phyloP scores from a whole-genome alignment of 2,797 vertebrate genomes.

The Eidolon dupreanum region DNA sequence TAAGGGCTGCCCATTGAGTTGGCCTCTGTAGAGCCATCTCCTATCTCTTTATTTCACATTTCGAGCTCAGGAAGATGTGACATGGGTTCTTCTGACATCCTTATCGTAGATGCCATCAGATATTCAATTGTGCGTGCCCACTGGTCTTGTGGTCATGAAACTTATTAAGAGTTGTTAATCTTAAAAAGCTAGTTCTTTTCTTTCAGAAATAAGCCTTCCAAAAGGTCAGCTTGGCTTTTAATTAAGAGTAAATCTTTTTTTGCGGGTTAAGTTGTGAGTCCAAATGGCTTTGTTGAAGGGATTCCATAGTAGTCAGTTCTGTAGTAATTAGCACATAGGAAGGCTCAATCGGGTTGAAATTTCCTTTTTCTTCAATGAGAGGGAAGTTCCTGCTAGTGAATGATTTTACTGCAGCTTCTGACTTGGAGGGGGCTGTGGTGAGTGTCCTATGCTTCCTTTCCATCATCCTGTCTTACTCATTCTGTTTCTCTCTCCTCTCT shows the following conservation, averaged over 20 bases:
- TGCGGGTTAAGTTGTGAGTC: constrained; percentile 38
- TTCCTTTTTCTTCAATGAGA: constrained; percentile 51
- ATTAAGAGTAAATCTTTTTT: constrained; percentile 53
- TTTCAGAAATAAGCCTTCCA: constrained; percentile 54
- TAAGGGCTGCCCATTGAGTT: background rate
- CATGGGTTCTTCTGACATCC: background rate
- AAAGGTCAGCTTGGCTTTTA: constrained; percentile 68
- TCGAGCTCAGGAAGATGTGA: background rate
- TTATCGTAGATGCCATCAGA: background rate
- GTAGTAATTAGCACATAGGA: constrained; percentile 18
- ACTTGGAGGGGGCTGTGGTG: rapidly evolving
- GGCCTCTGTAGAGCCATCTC: background rate
- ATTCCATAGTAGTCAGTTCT: background rate
- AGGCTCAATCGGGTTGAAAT: background rate
- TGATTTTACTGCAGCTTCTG: background rate
- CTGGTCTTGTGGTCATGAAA: background rate
- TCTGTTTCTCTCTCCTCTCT: background rate
- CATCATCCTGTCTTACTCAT: background rate
- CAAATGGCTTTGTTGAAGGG: background rate
- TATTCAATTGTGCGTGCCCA: background rate
- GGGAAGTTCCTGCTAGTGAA: background rate
- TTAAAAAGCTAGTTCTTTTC: constrained; percentile 46
- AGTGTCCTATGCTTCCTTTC: background rate
- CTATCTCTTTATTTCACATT: background rate
- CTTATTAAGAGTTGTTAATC: constrained; percentile 24